Conservation (phyloP, 2,888 invertebrate species). For the Cheilosia soror region DNA sequence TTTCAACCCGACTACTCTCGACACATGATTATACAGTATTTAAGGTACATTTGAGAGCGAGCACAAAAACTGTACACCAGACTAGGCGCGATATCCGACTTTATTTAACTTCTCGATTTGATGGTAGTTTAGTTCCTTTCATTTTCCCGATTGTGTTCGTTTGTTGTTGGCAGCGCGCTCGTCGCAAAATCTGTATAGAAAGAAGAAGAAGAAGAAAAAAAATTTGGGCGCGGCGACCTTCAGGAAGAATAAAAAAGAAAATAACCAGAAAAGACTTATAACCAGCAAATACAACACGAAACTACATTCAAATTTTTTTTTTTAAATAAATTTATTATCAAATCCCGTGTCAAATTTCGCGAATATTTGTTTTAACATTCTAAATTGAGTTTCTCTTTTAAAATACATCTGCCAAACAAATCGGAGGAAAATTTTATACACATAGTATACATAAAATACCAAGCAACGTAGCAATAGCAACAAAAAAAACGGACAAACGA, state of each 20-base stretch:
- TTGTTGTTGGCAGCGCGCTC: constrained; percentile 81
- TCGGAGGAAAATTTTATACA: constrained; percentile 58
- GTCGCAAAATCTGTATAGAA: constrained; percentile 76
- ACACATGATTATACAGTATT: constrained; percentile 50
- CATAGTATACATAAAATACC: constrained; percentile 63
- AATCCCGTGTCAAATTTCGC: constrained; percentile 48
- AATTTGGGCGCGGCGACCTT: constrained; percentile 83
- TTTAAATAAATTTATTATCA: constrained; percentile 26
- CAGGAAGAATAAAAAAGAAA: constrained; percentile 66
- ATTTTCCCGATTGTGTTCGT: constrained; percentile 82
- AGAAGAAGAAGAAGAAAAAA: constrained; percentile 74
- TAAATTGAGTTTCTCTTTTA: constrained; percentile 6
- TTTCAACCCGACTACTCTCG: constrained; percentile 46
- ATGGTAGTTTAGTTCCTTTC: constrained; percentile 81
- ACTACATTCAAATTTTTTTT: constrained; percentile 30
- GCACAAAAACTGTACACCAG: constrained; percentile 55
- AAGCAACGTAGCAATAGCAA: constrained; percentile 65
- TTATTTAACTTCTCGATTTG: constrained; percentile 71
- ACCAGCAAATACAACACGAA: constrained; percentile 40
- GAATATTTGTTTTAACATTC: constrained; percentile 43
- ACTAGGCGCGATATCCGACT: constrained; percentile 63
- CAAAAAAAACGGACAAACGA: constrained; percentile 39
- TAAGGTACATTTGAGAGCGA: constrained; percentile 52
- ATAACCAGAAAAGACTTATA: constrained; percentile 42
- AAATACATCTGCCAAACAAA: constrained; percentile 61